Conservation (phyloP, 2,888 invertebrate species). For the Phyllotreta striolata region DNA sequence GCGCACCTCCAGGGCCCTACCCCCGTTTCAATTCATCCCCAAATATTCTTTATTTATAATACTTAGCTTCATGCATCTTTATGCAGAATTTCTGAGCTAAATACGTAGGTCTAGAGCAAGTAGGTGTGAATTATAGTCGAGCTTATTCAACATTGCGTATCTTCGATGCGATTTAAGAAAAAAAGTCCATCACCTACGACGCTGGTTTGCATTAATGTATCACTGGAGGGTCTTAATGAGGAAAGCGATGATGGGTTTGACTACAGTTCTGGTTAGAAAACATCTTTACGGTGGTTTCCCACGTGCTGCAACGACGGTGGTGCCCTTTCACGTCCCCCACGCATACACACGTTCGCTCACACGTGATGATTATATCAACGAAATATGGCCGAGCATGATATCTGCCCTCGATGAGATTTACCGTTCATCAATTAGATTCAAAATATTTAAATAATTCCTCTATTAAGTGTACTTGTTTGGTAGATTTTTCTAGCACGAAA, state of each 20-base stretch:
- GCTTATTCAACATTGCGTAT: neutral
- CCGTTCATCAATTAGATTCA: too few relatives aligned
- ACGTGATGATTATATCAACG: slow-evolving; percentile 31
- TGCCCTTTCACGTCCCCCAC: slow-evolving; percentile 41
- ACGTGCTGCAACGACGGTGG: slow-evolving; percentile 46
- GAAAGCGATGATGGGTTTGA: slow-evolving; percentile 34
- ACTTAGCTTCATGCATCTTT: too few relatives aligned
- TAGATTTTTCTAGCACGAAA: too few relatives aligned
- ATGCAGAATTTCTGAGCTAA: too few relatives aligned
- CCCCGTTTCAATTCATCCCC: neutral
- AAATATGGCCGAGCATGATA: slow-evolving; percentile 3
- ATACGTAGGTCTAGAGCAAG: too few relatives aligned
- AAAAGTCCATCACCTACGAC: slow-evolving; percentile 6
- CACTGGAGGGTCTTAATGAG: slow-evolving; percentile 22
- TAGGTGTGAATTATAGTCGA: neutral
- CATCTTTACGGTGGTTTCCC: slow-evolving; percentile 46
- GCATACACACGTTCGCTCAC: slow-evolving; percentile 20
- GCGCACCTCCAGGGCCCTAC: slow-evolving; percentile 2
- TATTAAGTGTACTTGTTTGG: neutral
- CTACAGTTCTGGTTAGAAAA: slow-evolving; percentile 34
- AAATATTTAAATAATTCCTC: too few relatives aligned
- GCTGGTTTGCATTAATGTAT: slow-evolving; percentile 19
- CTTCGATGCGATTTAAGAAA: neutral
- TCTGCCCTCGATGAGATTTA: too few relatives aligned
- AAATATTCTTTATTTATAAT: too few relatives aligned